Evolutionary conservation across 2,113 vertebrate species (phyloP).

Genomic region (Solea solea): DNA sequence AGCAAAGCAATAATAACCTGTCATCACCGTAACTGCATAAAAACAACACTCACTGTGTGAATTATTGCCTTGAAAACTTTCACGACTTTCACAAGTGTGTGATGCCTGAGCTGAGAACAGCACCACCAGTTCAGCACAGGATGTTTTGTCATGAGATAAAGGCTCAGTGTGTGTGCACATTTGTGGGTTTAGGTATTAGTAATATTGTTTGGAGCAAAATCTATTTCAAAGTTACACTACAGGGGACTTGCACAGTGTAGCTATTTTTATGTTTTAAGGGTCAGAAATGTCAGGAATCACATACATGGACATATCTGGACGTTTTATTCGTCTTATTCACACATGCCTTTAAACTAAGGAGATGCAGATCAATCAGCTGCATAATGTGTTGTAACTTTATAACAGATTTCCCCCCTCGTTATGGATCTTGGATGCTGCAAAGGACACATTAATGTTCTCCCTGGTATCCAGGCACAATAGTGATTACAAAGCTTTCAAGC

Average conservation of each 20-base stretch:
- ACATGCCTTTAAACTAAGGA: not conserved
- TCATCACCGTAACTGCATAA: constrained; percentile 23
- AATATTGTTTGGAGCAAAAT: not conserved
- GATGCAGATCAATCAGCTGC: not conserved
- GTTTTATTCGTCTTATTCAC: not conserved
- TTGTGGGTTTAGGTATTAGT: not conserved
- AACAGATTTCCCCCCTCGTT: not conserved
- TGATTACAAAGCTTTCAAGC: constrained; percentile 21
- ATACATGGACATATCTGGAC: not conserved
- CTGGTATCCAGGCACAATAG: not conserved
- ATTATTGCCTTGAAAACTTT: constrained; percentile 1
- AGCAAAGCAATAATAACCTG: constrained; percentile 35
- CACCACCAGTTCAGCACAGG: not conserved
- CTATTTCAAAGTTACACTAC: not conserved
- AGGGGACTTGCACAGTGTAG: not conserved
- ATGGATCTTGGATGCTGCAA: not conserved
- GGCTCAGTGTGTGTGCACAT: not conserved
- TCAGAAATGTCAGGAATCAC: not conserved
- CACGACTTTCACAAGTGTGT: no score
- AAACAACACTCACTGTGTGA: constrained; percentile 12
- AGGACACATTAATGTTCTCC: not conserved
- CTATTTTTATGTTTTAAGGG: not conserved
- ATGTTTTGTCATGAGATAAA: constrained; percentile 13
- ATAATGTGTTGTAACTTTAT: no score
- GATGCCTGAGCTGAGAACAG: no score